phyloP scores from a whole-genome alignment of 2,113 vertebrate species.

The Tylochromis polylepis region DNA sequence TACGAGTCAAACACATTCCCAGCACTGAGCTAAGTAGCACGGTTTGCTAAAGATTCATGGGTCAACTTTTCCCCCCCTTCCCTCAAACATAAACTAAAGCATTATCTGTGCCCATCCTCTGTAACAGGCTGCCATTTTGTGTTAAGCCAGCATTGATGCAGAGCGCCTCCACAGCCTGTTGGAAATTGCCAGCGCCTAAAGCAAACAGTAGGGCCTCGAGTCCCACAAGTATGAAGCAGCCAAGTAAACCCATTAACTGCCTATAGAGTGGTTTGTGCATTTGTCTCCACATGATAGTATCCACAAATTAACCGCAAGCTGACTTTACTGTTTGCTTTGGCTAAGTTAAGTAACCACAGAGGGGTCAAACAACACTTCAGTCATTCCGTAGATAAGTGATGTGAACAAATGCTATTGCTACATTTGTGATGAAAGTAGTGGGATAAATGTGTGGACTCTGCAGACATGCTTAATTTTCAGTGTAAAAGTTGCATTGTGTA shows the following conservation, averaged over 20 bases:
- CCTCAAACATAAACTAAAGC: background rate
- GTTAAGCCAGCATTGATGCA: conserved; percentile 51
- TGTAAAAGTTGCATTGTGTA: conserved; percentile 3
- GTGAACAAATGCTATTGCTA: background rate
- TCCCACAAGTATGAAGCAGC: conserved; percentile 57
- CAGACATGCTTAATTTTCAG: background rate
- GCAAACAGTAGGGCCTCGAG: conserved; percentile 53
- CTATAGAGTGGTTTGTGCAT: conserved; percentile 48
- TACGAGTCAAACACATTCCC: background rate
- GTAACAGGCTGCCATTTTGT: conserved; percentile 51
- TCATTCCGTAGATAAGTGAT: background rate
- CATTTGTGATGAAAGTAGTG: background rate
- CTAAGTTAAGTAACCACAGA: conserved; percentile 1
- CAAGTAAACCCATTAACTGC: conserved; percentile 61
- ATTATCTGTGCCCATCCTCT: conserved; percentile 18
- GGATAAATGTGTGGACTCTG: background rate
- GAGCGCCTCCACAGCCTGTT: conserved; percentile 41
- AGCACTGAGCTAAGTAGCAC: background rate
- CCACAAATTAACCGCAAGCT: conserved; percentile 43
- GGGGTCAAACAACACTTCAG: background rate
- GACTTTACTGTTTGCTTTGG: conserved; percentile 23
- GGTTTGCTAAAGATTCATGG: background rate
- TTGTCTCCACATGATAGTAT: conserved; percentile 13
- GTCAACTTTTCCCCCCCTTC: background rate
- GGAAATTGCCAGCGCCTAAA: conserved; percentile 56